A percentile compares a stretch with the other conserved stretches of the same genome.
These are phyloP conservation scores for Hystrix brachyura DNA, from an alignment of 2,113 vertebrate species.

Conservation along the genomic window DNA sequence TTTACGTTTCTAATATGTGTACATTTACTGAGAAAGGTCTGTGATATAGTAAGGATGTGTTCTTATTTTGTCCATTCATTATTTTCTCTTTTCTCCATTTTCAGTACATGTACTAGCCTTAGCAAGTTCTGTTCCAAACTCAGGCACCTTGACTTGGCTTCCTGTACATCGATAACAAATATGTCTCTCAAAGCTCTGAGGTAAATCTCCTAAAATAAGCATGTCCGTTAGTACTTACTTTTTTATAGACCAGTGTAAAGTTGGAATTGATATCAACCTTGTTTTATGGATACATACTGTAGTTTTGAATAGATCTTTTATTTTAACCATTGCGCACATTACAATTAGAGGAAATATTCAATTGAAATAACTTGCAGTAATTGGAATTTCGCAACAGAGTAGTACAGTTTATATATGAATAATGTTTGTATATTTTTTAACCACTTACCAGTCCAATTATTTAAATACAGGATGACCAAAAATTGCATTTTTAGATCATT, in stretches of 20 bases:
- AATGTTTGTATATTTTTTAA: not conserved
- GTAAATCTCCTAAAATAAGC: slow-evolving; percentile 85
- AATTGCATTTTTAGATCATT: not conserved
- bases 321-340: not conserved
- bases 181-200: slow-evolving; percentile 98
- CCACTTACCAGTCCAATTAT: not conserved
- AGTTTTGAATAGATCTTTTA: slow-evolving; percentile 47
- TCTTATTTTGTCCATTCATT: slow-evolving; percentile 41
- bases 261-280: slow-evolving; percentile 26
- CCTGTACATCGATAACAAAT: slow-evolving; percentile 99
- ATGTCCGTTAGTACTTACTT: slow-evolving; percentile 31
- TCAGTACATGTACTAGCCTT: slow-evolving; percentile 97
- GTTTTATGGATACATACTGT: slow-evolving; percentile 2
- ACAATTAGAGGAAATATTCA: not conserved
- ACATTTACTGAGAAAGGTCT: slow-evolving; percentile 9
- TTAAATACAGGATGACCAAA: not conserved
- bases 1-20: not conserved
- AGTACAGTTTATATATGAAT: not conserved
- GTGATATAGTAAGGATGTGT: not conserved
- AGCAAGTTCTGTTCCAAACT: slow-evolving; percentile 99
- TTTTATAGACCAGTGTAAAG: slow-evolving; percentile 35
- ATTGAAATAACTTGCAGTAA: slow-evolving; percentile 8
- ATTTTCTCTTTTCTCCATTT: slow-evolving; percentile 71
- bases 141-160: slow-evolving; percentile 97
- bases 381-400: slow-evolving; percentile 30